Evolutionary conservation across 1,140 invertebrate species (phyloP).

Genomic region (Paralvinella palmiformis): DNA sequence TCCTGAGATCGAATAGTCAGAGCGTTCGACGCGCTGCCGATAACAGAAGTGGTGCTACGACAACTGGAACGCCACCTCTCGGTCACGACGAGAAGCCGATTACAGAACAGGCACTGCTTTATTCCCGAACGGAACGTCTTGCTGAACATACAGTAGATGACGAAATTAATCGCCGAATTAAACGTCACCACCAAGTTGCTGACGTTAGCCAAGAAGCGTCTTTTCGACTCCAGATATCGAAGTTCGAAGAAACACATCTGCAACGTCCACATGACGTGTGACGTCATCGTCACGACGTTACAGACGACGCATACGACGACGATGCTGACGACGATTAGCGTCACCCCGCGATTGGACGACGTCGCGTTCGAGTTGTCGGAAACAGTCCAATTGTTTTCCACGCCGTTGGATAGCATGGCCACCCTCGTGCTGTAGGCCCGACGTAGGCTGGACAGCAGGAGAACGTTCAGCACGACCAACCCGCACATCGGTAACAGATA

Average conservation of each 20-base stretch:
- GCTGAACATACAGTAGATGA: constrained; percentile 21
- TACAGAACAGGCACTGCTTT: neutral
- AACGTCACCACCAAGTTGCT: constrained; percentile 16
- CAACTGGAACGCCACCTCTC: no score
- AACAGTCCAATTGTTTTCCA: neutral
- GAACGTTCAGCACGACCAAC: constrained; percentile 14
- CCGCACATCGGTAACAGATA: constrained; percentile 12
- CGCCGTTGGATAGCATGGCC: neutral
- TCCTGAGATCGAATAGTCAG: no score
- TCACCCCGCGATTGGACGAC: neutral
- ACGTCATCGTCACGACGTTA: constrained; percentile 7
- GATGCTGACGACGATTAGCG: constrained; percentile 9
- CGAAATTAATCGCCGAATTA: constrained; percentile 20
- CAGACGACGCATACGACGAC: constrained; percentile 15
- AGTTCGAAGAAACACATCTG: neutral
- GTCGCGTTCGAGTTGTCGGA: neutral
- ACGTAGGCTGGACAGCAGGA: constrained; percentile 8
- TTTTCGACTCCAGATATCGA: neutral
- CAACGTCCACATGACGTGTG: constrained; percentile 17
- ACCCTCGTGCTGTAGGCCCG: constrained; percentile 5
- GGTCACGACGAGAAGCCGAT: no score
- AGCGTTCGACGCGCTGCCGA: no score
- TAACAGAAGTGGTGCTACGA: no score
- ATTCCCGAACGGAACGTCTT: constrained; percentile 11
- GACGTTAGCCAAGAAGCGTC: neutral